A percentile compares a stretch with the other conserved stretches of the same genome.
Conservation (phyloP, 2,113 vertebrate species). For the Trogon surrucura region DNA sequence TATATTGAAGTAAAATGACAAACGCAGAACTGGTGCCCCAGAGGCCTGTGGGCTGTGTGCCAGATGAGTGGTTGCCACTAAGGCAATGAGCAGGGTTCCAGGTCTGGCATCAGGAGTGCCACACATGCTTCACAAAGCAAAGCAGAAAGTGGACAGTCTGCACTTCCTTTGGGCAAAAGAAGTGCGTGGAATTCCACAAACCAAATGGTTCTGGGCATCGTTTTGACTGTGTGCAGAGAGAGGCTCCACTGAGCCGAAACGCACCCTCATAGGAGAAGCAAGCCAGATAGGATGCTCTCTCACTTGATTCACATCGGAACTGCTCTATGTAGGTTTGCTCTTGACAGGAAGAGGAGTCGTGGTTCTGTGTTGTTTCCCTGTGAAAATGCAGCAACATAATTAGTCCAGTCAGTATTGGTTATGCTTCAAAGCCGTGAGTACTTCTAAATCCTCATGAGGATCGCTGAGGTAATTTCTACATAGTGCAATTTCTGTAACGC, state of each 20-base stretch:
- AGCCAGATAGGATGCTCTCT: not conserved
- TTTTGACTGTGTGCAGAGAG: not conserved
- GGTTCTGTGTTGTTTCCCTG: not conserved
- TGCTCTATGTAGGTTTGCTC: not conserved
- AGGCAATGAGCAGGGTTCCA: not conserved
- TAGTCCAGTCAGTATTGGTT: not conserved
- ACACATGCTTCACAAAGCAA: not conserved
- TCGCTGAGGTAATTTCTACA: not conserved
- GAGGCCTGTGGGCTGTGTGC: rapidly evolving
- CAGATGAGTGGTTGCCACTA: not conserved
- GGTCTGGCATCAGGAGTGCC: not conserved
- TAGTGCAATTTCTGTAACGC: not conserved
- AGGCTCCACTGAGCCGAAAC: not conserved
- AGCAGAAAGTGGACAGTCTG: not conserved
- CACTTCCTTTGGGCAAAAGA: not conserved
- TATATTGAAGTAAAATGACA: not conserved
- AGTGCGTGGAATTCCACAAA: not conserved
- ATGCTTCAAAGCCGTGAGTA: not conserved
- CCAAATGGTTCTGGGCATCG: no score
- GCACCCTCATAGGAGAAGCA: not conserved
- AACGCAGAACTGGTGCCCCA: not conserved
- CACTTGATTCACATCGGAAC: not conserved
- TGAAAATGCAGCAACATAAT: not conserved
- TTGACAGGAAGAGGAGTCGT: not conserved
- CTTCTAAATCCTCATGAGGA: not conserved